Evolutionary conservation across 1,140 invertebrate species (phyloP).

Genomic region (Laodelphax striatellus): DNA sequence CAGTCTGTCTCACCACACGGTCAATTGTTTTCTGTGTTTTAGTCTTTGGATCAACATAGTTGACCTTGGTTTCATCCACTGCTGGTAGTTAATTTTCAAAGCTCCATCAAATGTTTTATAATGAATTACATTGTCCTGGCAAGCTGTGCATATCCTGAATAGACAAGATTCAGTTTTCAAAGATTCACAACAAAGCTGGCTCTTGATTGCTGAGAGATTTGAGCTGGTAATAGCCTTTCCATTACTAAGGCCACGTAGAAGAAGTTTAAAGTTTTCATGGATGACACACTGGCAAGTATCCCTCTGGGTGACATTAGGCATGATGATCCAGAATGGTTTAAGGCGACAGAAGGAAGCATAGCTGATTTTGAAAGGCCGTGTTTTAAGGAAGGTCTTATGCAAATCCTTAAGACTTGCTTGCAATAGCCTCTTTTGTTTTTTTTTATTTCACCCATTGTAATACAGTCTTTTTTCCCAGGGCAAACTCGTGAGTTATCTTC

Average conservation of each 20-base stretch:
- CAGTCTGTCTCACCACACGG: too few relatives aligned
- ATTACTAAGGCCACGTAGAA: not conserved
- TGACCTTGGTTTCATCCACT: too few relatives aligned
- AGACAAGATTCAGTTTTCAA: too few relatives aligned
- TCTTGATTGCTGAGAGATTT: too few relatives aligned
- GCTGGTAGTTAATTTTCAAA: too few relatives aligned
- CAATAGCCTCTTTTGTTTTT: conserved; percentile 14
- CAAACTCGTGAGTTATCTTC: conserved; percentile 12
- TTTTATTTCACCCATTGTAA: conserved; percentile 11
- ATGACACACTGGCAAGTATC: conserved; percentile 10
- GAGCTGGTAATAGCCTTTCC: too few relatives aligned
- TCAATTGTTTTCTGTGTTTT: too few relatives aligned
- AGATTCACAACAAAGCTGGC: too few relatives aligned
- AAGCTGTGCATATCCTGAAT: too few relatives aligned
- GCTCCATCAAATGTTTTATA: too few relatives aligned
- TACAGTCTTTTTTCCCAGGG: conserved; percentile 16
- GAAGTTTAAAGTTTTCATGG: conserved; percentile 11
- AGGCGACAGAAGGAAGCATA: conserved; percentile 13
- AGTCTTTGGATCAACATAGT: too few relatives aligned
- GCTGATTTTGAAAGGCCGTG: conserved; percentile 7
- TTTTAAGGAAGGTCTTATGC: conserved; percentile 10
- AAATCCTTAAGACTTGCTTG: conserved; percentile 10
- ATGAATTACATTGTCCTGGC: too few relatives aligned
- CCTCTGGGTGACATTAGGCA: conserved; percentile 11
- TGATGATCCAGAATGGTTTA: conserved; percentile 13